A percentile compares a stretch with the other conserved stretches of the same genome.
Conservation (phyloP, 2,888 invertebrate genomes). For the Rotaria macrura region DNA sequence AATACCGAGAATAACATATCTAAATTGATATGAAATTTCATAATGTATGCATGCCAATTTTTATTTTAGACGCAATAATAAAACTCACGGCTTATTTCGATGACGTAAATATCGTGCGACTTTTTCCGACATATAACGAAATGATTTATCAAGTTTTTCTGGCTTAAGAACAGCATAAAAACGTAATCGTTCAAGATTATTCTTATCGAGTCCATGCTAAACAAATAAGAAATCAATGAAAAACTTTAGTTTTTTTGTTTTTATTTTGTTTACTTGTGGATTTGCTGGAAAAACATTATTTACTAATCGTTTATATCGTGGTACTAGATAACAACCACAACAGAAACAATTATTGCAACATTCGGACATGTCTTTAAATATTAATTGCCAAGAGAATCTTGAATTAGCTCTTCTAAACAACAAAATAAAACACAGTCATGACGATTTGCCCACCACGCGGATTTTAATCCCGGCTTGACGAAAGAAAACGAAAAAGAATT, state of each 20-base stretch:
- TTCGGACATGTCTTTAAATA: not conserved
- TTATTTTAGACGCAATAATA: not conserved
- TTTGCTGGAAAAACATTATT: slow-evolving; percentile 8
- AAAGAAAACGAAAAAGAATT: not conserved
- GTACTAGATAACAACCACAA: not conserved
- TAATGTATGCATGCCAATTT: no score
- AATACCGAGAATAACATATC: not conserved
- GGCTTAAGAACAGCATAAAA: slow-evolving; percentile 6
- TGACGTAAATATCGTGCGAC: not conserved
- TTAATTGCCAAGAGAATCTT: not conserved
- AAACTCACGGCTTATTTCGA: not conserved
- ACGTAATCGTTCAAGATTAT: not conserved
- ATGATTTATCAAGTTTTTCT: slow-evolving; percentile 6
- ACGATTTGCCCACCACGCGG: no score
- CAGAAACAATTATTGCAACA: slow-evolving; percentile 16
- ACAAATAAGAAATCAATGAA: not conserved
- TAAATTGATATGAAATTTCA: not conserved
- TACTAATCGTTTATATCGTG: slow-evolving; percentile 17
- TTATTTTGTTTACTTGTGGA: not conserved
- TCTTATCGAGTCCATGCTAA: not conserved
- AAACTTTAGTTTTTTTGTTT: not conserved
- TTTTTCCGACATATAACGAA: slow-evolving; percentile 17
- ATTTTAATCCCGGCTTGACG: not conserved
- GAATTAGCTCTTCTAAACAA: not conserved
- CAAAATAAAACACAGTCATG: not conserved